A percentile compares a stretch with the other conserved stretches of the same genome.
Conservation (phyloP, 2,797 vertebrate genomes). For the Tenualosa ilisha region DNA sequence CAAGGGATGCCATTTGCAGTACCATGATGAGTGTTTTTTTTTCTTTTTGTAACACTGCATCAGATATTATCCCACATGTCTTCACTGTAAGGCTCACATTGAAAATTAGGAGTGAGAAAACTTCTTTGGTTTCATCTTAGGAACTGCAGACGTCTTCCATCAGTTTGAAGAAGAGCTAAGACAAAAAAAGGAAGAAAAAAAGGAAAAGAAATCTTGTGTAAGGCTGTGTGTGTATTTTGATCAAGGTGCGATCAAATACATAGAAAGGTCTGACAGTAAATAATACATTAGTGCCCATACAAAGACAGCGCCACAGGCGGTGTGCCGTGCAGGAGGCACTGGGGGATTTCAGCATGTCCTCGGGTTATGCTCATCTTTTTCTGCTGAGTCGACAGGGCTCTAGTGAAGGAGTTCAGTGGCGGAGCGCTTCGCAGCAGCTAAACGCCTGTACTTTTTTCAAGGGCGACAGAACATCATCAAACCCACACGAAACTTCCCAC, state of each 20-base stretch:
- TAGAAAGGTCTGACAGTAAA: slow-evolving; percentile 67
- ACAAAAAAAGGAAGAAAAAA: slow-evolving; percentile 27
- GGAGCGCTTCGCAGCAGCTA: slow-evolving; percentile 46
- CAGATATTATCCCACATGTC: not conserved
- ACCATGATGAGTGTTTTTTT: not conserved
- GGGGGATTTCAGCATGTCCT: slow-evolving; percentile 54
- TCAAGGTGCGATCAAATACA: slow-evolving; percentile 72
- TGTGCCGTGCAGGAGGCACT: slow-evolving; percentile 49
- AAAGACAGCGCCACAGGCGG: slow-evolving; percentile 61
- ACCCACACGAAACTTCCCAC: slow-evolving; percentile 37
- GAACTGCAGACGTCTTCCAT: slow-evolving; percentile 15
- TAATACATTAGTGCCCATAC: slow-evolving; percentile 71
- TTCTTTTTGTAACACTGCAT: not conserved
- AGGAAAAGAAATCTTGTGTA: slow-evolving; percentile 39
- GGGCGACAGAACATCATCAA: slow-evolving; percentile 40
- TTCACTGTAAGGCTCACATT: not conserved
- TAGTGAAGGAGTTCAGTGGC: slow-evolving; percentile 41
- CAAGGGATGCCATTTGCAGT: not conserved
- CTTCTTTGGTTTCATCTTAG: slow-evolving; percentile 37
- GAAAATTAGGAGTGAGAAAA: slow-evolving; percentile 26
- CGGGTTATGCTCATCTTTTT: slow-evolving; percentile 52
- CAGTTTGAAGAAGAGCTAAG: slow-evolving; percentile 45
- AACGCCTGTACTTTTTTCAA: slow-evolving; percentile 43
- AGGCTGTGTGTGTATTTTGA: slow-evolving; percentile 62
- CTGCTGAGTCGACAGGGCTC: slow-evolving; percentile 55